Evolutionary conservation across 2,797 vertebrate genomes (phyloP).

Genomic region (Galagoides demidoff): DNA sequence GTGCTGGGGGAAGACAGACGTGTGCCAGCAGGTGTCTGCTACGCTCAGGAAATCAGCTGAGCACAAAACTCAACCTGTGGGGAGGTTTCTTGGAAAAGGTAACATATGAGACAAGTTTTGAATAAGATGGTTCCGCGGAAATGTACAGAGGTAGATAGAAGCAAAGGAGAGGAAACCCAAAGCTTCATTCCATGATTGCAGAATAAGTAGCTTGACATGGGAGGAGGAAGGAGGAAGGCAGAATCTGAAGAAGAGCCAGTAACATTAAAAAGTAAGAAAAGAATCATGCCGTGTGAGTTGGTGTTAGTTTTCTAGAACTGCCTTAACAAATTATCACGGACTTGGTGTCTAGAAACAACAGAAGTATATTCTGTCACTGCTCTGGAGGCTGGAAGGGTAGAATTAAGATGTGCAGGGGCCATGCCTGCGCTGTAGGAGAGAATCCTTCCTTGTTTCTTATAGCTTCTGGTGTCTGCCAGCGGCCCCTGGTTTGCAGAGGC

Average conservation of each 20-base stretch:
- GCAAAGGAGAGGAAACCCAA: too few species aligned
- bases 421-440: fast-evolving
- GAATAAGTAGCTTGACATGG: fast-evolving
- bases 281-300: neutral
- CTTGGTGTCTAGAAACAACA: neutral
- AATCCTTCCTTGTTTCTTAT: neutral
- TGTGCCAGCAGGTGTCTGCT: too few species aligned
- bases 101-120: neutral
- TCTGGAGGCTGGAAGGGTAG: neutral
- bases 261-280: neutral
- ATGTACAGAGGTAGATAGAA: neutral
- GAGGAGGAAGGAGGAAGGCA: neutral
- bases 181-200: neutral
- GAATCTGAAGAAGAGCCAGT: neutral
- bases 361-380: neutral
- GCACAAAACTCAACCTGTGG: too few species aligned
- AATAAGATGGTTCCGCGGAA: neutral
- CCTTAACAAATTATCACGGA: neutral
- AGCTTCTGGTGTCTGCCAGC: neutral
- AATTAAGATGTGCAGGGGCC: neutral
- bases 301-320: neutral
- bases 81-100: neutral
- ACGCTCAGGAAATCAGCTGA: neutral
- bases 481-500: neutral
- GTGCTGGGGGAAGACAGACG: fast-evolving